Conservation (phyloP, 2,888 invertebrate species). For the Scrobipalpa costella region DNA sequence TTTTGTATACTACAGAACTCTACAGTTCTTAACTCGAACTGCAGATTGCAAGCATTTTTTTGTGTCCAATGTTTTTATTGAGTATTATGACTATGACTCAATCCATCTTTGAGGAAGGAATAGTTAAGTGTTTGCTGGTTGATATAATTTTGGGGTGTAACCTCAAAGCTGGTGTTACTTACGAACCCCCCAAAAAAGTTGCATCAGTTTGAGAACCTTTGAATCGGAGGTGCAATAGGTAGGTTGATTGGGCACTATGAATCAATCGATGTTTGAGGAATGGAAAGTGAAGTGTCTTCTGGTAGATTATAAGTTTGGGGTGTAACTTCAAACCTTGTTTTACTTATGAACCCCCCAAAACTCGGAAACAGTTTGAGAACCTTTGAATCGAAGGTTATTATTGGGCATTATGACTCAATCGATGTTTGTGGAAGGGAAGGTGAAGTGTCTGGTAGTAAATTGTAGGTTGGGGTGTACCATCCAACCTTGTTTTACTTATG, state of each 20-base stretch:
- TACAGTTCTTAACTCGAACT: too few relatives aligned
- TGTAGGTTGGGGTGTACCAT: conserved; percentile 52
- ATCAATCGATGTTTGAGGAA: conserved; percentile 66
- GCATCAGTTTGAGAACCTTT: background rate
- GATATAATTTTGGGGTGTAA: conserved; percentile 58
- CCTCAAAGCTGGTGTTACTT: conserved; percentile 26
- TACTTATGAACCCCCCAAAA: background rate
- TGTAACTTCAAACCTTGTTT: conserved; percentile 27
- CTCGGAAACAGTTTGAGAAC: background rate
- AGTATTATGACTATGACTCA: conserved; percentile 79
- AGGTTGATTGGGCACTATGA: conserved; percentile 69
- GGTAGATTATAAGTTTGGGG: conserved; percentile 65
- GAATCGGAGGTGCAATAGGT: conserved; percentile 35
- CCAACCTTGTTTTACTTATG: conserved; percentile 26
- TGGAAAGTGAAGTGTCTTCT: conserved; percentile 64
- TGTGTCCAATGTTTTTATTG: too few relatives aligned
- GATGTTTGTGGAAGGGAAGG: conserved; percentile 56
- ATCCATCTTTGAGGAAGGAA: conserved; percentile 60
- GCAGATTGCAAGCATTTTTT: too few relatives aligned
- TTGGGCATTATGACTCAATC: conserved; percentile 74
- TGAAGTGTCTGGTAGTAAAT: conserved; percentile 67
- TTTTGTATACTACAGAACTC: background rate
- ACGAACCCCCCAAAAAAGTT: too few relatives aligned
- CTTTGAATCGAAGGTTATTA: conserved; percentile 43
- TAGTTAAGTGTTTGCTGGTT: conserved; percentile 63